These are phyloP conservation scores for Probaryconus sp. DNA, from an alignment of 1,140 invertebrate genomes.

Conservation along the genomic window DNA sequence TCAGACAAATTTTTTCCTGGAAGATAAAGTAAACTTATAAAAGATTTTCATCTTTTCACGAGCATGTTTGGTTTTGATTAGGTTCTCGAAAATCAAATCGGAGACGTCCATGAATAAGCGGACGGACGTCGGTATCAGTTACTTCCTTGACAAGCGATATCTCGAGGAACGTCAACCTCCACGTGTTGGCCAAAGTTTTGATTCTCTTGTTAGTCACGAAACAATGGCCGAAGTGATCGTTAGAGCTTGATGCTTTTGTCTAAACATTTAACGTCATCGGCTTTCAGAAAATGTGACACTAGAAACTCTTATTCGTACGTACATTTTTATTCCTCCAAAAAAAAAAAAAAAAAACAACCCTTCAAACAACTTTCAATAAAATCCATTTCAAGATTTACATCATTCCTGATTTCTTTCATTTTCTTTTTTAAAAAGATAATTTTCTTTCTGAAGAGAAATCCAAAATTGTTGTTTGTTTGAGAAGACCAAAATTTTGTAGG, in stretches of 20 bases:
- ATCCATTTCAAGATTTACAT: no score
- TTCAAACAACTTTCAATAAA: no score
- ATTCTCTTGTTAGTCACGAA: constrained; percentile 67
- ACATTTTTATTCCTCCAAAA: no score
- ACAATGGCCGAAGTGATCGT: constrained; percentile 55
- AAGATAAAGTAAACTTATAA: constrained; percentile 17
- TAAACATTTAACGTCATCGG: constrained; percentile 12
- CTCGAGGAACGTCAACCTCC: constrained; percentile 60
- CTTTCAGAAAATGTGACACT: background rate
- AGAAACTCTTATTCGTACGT: no score
- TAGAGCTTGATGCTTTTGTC: constrained; percentile 26
- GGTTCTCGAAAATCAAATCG: constrained; percentile 42
- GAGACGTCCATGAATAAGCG: constrained; percentile 72
- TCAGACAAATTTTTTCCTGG: constrained; percentile 24
- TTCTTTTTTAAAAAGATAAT: no score
- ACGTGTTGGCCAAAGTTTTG: constrained; percentile 62
- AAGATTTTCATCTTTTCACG: constrained; percentile 34
- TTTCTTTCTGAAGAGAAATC: no score
- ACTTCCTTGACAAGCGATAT: constrained; percentile 76
- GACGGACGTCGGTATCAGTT: constrained; percentile 75
- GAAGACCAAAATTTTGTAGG: no score
- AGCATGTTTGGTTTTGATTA: constrained; percentile 39
- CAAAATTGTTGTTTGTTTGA: no score
- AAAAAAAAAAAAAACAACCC: no score
- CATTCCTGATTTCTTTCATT: no score